A percentile compares a stretch with the other conserved stretches of the same genome.
These are phyloP conservation scores for Cyphomyrus discorhynchus DNA, from an alignment of 2,113 vertebrate species.

Conservation along the genomic window DNA sequence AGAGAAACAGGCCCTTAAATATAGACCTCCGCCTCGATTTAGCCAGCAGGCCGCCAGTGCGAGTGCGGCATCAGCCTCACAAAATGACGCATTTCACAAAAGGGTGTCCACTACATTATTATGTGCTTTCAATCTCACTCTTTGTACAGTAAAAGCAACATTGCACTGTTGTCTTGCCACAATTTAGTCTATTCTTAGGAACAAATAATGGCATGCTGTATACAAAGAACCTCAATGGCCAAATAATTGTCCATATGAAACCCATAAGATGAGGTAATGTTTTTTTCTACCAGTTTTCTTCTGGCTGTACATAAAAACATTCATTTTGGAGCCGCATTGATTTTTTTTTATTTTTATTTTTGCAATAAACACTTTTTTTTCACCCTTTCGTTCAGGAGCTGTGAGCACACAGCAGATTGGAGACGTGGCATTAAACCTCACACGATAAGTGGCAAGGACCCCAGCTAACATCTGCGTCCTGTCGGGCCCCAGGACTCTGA, in stretches of 20 bases:
- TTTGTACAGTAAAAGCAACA: neutral
- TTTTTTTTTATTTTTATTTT: constrained; percentile 49
- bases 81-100: neutral
- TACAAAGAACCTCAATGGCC: constrained; percentile 39
- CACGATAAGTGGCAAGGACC: constrained; percentile 27
- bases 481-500: neutral
- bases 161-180: neutral
- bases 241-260: constrained; percentile 42
- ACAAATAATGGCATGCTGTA: constrained; percentile 39
- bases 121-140: neutral
- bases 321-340: constrained; percentile 60
- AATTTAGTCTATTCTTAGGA: constrained; percentile 8
- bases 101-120: neutral
- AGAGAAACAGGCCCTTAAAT: constrained; percentile 45
- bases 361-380: constrained; percentile 56
- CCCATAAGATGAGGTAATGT: constrained; percentile 49
- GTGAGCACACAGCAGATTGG: constrained; percentile 55
- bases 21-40: constrained; percentile 39
- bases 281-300: constrained; percentile 53
- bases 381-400: constrained; percentile 51
- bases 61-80: constrained; percentile 10
- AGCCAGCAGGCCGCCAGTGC: constrained; percentile 27
- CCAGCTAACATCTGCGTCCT: neutral
- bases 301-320: constrained; percentile 58
- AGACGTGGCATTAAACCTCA: constrained; percentile 24